Evolutionary conservation across 1,140 invertebrate genomes (phyloP).

Genomic region (Luehdorfia chinensis): DNA sequence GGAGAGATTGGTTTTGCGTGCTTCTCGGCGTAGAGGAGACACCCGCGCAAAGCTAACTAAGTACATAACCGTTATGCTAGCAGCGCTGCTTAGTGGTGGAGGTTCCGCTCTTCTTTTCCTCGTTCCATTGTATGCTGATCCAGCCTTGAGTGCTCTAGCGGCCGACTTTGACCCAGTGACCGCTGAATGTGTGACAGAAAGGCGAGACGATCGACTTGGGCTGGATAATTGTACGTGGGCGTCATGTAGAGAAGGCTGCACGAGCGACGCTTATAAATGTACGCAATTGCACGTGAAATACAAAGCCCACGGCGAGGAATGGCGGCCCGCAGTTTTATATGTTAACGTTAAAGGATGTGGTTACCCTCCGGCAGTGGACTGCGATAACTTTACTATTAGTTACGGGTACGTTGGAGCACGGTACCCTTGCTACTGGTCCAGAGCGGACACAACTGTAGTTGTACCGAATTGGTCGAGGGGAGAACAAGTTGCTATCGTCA

Average conservation of each 20-base stretch:
- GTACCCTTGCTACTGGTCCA: slow-evolving; percentile 91
- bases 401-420: slow-evolving; percentile 86
- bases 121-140: slow-evolving; percentile 93
- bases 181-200: slow-evolving; percentile 86
- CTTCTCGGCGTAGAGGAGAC: slow-evolving; percentile 80
- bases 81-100: slow-evolving; percentile 86
- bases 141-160: slow-evolving; percentile 90
- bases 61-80: slow-evolving; percentile 88
- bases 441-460: slow-evolving; percentile 87
- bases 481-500: slow-evolving; percentile 86
- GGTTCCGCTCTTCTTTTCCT: slow-evolving; percentile 90
- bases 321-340: slow-evolving; percentile 65
- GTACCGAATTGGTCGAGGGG: slow-evolving; percentile 88
- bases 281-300: slow-evolving; percentile 92
- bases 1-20: slow-evolving; percentile 85
- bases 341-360: slow-evolving; percentile 85
- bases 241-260: slow-evolving; percentile 92
- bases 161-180: slow-evolving; percentile 89
- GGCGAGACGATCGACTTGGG: slow-evolving; percentile 85
- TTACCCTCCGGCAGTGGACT: slow-evolving; percentile 91
- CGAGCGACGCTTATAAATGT: slow-evolving; percentile 90
- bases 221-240: slow-evolving; percentile 92
- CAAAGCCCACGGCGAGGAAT: slow-evolving; percentile 63
- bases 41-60: slow-evolving; percentile 85
- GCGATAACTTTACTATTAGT: slow-evolving; percentile 87